phyloP scores from a whole-genome alignment of 2,888 invertebrate species.

The Epistrophe grossulariae region DNA sequence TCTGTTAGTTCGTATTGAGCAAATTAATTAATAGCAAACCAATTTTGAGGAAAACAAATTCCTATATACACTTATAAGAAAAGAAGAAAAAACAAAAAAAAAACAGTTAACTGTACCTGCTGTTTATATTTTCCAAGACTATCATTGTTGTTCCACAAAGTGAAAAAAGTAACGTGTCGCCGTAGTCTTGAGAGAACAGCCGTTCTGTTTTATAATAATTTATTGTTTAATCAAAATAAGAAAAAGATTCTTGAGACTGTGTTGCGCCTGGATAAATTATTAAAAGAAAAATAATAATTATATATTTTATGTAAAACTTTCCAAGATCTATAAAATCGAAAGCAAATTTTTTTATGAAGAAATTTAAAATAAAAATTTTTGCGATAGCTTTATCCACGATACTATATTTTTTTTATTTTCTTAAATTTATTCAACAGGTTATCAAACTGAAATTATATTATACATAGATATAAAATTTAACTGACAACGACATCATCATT shows the following conservation, averaged over 20 bases:
- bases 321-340: conserved; percentile 52
- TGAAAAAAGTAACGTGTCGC: conserved; percentile 26
- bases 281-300: conserved; percentile 32
- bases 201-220: conserved; percentile 36
- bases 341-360: conserved; percentile 61
- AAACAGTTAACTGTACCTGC: conserved; percentile 71
- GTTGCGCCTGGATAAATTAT: conserved; percentile 64
- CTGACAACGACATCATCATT: conserved; percentile 2
- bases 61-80: conserved; percentile 55
- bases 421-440: conserved; percentile 28
- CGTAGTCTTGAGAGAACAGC: conserved; percentile 42
- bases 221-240: conserved; percentile 19
- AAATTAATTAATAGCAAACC: not conserved
- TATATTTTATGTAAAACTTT: conserved; percentile 73
- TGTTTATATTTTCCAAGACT: conserved; percentile 64
- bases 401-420: conserved; percentile 39
- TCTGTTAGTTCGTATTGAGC: conserved; percentile 62
- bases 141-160: conserved; percentile 53
- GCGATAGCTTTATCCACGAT: conserved; percentile 63
- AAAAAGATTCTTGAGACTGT: conserved; percentile 64
- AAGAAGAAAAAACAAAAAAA: not conserved
- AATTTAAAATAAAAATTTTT: conserved; percentile 58
- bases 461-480: conserved; percentile 3
- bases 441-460: not conserved
- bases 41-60: conserved; percentile 20